Evolutionary conservation across 2,888 invertebrate genomes (phyloP), one percentile per base, ranked within the genome.

Genomic region (Helobdella robusta): DNA sequence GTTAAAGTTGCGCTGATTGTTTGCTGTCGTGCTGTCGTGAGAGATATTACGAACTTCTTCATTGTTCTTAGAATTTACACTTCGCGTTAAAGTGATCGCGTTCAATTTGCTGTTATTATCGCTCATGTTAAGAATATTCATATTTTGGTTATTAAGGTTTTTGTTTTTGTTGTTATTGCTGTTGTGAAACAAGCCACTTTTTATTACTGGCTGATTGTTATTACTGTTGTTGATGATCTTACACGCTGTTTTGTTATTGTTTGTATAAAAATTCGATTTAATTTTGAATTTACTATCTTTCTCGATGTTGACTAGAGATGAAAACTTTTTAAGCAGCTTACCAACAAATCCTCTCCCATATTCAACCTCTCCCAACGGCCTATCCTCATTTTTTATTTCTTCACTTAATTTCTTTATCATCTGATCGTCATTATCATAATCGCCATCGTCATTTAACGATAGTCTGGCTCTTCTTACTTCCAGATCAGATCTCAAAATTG

Each of bases 341-440:
- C 30, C 62, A 15, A 62, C 62, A 50, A 62, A 62, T 11, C 62
- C 62, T 28, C 25, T 46, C 20, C 62, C 62, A 32, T 62, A 62
- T 25, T 62, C 30, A 32, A 62, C 50, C 32, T 62, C 62, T n/a
- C 44, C 50, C 15, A 32, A 18, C 44, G 30, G 28, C 5, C 20
- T 2, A 28, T 20, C 25, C 15, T 44, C 50, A n/a, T 34, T 50
- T 11, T 20, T 32, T 2, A 28, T 48, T 4, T 23, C 62, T 20
- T 36, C n/a, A 23, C 35, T 59, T n/a, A 35, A n/a, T 46, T 28
- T 62, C 18, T 28, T 32, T 23, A 25, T 23, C 30, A 30, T 44
- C n/a, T 32, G 23, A 6, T 50, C 15, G 15, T 2, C 34, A 18
- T 8, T 23, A 5, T 50, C 50, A 28, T 54, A 28, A 54, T 25